Base-by-base conservation (phyloP, 2,888 invertebrate species). In the Crossocerus cetratus region DNA sequence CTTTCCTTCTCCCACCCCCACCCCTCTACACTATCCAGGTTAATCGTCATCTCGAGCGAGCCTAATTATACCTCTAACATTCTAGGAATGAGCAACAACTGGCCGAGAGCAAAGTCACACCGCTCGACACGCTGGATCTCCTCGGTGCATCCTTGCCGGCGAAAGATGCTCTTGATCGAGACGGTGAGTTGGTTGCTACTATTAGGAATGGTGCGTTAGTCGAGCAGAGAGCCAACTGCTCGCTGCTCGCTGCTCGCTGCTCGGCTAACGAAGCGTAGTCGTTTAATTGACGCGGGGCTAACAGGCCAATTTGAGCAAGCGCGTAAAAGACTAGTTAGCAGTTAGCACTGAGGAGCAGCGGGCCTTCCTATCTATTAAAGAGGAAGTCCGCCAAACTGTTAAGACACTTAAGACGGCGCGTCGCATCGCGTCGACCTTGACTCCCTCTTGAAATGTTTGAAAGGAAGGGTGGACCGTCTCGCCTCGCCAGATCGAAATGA, bases 101-200 rank as follows among this genome's bases (percentile, higher is more conserved):
- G 57, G 78, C 66, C 61, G 78, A 81, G 45, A 71, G 57, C 65
- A 78, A 74, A 14, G 20, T 65, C 55, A 62, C 42, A 56, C 21
- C 14, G 21, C 32, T 54, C 42, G 59, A 65, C 13, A 61, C 66
- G n/a, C 8, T 44, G 13, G 59, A 61, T 11, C 21, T 63, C n/a
- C 55, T 65, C 65, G 70, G 76, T 23, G 62, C 77, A 63, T 62
- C 77, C 57, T 57, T 69, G 21, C 68, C 59, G 43, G 76, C 74
- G 68, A 84, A 76, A 44, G 83, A 80, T 55, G 65, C 60, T 21
- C 66, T 76, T 74, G 65, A 49, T 61, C 70, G 62, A 53, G 83
- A 73, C 45, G 83, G 86, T 86, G 62, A 86, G 85, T 83, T 13
- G 44, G 2, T 23, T 21, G 22, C 45, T 13, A 16, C 56, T 58